Evolutionary conservation across 2,113 vertebrate genomes (phyloP).

Genomic region (Pogona vitticeps): DNA sequence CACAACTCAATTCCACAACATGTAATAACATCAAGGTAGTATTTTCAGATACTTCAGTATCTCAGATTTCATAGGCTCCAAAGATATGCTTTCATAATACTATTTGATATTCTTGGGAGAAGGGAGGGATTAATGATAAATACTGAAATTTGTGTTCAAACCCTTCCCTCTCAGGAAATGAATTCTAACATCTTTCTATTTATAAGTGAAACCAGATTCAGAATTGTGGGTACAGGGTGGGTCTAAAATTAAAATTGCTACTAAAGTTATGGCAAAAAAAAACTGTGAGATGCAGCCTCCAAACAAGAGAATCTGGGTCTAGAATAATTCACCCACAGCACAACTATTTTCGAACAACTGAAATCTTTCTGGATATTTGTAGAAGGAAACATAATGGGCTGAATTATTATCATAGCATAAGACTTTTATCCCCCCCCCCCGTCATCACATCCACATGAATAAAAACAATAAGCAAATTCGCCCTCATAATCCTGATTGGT

Average conservation of each 20-base stretch:
- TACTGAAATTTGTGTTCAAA: neutral
- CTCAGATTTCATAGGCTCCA: neutral
- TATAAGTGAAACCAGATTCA: neutral
- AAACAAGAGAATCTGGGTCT: neutral
- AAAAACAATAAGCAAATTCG: slow-evolving; percentile 55
- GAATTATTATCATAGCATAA: slow-evolving; percentile 20
- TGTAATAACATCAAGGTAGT: neutral
- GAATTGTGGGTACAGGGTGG: neutral
- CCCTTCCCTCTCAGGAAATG: no score
- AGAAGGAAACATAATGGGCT: slow-evolving; percentile 39
- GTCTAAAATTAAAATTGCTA: neutral
- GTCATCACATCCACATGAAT: slow-evolving; percentile 15
- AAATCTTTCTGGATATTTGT: slow-evolving; percentile 21
- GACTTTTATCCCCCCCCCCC: slow-evolving; percentile 28
- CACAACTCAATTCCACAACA: neutral
- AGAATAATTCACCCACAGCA: neutral
- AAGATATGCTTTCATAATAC: neutral
- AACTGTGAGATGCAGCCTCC: neutral
- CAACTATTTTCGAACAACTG: slow-evolving; percentile 38
- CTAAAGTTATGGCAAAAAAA: neutral
- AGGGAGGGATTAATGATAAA: neutral
- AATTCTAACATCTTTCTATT: neutral
- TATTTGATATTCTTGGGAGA: fast-evolving
- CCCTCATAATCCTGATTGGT: no score
- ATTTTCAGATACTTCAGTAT: neutral